Evolutionary conservation across 2,113 vertebrate genomes (phyloP), one percentile per base, ranked within the genome.

Genomic region (Xenopus borealis): DNA sequence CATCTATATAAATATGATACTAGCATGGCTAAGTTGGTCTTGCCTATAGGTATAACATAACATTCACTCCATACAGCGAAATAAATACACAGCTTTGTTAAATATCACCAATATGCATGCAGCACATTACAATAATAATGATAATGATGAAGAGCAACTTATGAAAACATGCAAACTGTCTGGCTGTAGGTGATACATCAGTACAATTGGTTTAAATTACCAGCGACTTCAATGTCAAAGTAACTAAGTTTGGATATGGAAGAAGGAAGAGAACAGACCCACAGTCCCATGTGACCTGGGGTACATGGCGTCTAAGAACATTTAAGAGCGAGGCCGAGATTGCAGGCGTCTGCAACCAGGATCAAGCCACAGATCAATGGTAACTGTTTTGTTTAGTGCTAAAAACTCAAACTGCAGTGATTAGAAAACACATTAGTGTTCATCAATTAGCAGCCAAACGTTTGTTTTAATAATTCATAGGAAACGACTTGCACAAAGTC

Each of bases 351-450:
- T 90, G 88, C 88, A 92, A 90, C 88, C 84, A 88, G 88, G 82
- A 81, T 86, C 78, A 84, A 80, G 75, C 85, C 80, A 89, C 88
- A 90, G 91, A 98, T 98, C 96, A 95, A 96, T 98, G 90, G 78
- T 85, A 86, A 93, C 90, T 94, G 91, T 96, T 97, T 96, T 95
- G 94, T 95, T 95, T 94, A 93, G 93, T 93, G 92, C 94, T 95
- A 95, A 95, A 94, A 96, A 94, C 90, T 95, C 94, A 92, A 95
- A 95, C 93, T 96, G 93, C 93, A 96, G 94, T 97, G 96, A 98
- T 98, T 97, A 98, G 94, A 95, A 97, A 97, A 98, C 94, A 98
- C 96, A 96, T 97, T 95, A 98, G 92, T 88, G 91, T 94, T 95
- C 93, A 93, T 95, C 97, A 98, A 97, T 99, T 97, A 98, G 93